Conservation (phyloP, 2,888 invertebrate species). For the Bombylius discolor region DNA sequence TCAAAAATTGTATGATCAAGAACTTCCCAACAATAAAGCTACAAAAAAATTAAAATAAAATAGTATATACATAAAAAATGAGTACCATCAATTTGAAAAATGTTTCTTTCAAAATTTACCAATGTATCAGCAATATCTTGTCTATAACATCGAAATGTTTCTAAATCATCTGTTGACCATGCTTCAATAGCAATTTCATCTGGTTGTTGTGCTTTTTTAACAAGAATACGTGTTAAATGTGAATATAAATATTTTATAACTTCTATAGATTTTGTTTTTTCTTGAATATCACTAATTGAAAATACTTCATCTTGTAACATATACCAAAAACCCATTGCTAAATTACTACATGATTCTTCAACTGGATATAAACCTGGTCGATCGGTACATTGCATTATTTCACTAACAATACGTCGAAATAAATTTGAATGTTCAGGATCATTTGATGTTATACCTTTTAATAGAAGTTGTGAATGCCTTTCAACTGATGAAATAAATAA, state of each 20-base stretch:
- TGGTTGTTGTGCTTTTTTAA: slow-evolving; percentile 70
- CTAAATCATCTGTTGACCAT: slow-evolving; percentile 66
- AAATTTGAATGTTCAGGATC: slow-evolving; percentile 40
- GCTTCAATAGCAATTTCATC: slow-evolving; percentile 42
- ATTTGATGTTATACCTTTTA: slow-evolving; percentile 27
- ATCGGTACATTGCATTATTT: slow-evolving; percentile 66
- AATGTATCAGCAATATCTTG: slow-evolving; percentile 78
- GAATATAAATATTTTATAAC: slow-evolving; percentile 66
- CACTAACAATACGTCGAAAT: slow-evolving; percentile 48
- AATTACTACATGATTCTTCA: slow-evolving; percentile 74
- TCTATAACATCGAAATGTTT: slow-evolving; percentile 72
- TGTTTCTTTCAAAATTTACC: slow-evolving; percentile 36
- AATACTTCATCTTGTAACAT: slow-evolving; percentile 51
- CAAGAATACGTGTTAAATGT: slow-evolving; percentile 58
- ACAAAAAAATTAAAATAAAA: slow-evolving; percentile 20
- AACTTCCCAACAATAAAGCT: slow-evolving; percentile 78
- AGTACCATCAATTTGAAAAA: no score
- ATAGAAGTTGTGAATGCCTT: slow-evolving; percentile 46
- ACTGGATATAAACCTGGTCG: slow-evolving; percentile 72
- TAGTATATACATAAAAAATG: background rate
- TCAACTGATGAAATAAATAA: slow-evolving; percentile 58
- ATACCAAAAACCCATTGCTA: slow-evolving; percentile 87
- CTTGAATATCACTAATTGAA: slow-evolving; percentile 26
- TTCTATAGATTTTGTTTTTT: slow-evolving; percentile 31
- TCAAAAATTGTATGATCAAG: slow-evolving; percentile 60